phyloP scores from a whole-genome alignment of 1,140 invertebrate genomes.

The Metaphire vulgaris region DNA sequence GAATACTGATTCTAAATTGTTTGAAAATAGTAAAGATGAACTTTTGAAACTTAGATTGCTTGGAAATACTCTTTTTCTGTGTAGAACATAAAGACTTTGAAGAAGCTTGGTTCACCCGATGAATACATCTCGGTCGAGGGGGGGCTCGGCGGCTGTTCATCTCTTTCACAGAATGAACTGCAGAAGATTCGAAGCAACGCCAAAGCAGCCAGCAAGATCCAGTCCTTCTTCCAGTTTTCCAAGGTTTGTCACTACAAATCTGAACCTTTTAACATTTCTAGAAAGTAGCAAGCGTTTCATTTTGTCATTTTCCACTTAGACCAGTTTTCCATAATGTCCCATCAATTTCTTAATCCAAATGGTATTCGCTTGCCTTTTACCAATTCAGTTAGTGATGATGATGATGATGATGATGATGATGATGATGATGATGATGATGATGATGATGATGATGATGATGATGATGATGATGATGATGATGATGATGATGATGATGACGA shows the following conservation, averaged over 20 bases:
- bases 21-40: no score
- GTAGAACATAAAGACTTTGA: background rate
- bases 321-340: no score
- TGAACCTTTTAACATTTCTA: no score
- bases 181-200: background rate
- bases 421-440: conserved; percentile 12
- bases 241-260: no score
- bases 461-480: conserved; percentile 15
- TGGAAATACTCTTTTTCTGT: background rate
- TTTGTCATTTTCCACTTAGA: no score
- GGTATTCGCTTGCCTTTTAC: no score
- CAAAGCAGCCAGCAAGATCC: background rate
- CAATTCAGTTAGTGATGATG: background rate
- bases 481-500: conserved; percentile 14
- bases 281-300: no score
- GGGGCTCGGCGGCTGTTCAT: no score
- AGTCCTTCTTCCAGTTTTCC: background rate
- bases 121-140: background rate
- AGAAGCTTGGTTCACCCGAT: background rate
- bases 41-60: no score
- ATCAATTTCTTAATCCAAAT: no score
- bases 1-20: no score
- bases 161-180: background rate
- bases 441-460: conserved; percentile 14
- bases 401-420: conserved; percentile 4